Conservation (phyloP, 2,888 invertebrate species). For the Diaperis boleti region DNA sequence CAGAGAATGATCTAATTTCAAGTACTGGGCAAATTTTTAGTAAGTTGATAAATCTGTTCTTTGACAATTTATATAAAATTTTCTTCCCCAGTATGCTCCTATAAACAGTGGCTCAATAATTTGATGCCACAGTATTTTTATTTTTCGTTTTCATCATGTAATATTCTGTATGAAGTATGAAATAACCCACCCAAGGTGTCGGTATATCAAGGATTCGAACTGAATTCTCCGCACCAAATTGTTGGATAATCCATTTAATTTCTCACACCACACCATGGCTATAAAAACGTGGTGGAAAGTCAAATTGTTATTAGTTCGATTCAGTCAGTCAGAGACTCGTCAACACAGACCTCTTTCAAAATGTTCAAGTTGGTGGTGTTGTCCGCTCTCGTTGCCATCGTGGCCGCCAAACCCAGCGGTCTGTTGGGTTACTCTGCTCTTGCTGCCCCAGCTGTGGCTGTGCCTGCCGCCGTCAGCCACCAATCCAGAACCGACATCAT, state of each 20-base stretch:
- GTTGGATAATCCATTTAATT: conserved; percentile 1
- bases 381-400: conserved; percentile 72
- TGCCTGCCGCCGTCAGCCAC: conserved; percentile 48
- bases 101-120: too few relatives aligned
- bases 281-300: conserved; percentile 33
- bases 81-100: too few relatives aligned
- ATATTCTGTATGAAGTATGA: too few relatives aligned
- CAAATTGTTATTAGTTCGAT: conserved; percentile 26
- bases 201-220: conserved; percentile 29
- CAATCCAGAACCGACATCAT: conserved; percentile 46
- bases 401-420: conserved; percentile 66
- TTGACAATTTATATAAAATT: too few relatives aligned
- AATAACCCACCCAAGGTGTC: conserved; percentile 25
- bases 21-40: too few relatives aligned
- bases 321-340: conserved; percentile 40
- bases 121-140: too few relatives aligned
- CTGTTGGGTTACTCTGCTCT: conserved; percentile 40
- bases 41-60: too few relatives aligned
- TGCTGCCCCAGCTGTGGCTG: conserved; percentile 51
- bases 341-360: conserved; percentile 48
- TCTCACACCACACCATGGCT: conserved; percentile 25
- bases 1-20: too few relatives aligned
- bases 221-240: conserved; percentile 25
- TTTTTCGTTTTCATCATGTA: too few relatives aligned
- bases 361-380: conserved; percentile 63